Evolutionary conservation across 2,797 vertebrate genomes (phyloP), one percentile per base, ranked within the genome.

Genomic region (Octomys mimax): DNA sequence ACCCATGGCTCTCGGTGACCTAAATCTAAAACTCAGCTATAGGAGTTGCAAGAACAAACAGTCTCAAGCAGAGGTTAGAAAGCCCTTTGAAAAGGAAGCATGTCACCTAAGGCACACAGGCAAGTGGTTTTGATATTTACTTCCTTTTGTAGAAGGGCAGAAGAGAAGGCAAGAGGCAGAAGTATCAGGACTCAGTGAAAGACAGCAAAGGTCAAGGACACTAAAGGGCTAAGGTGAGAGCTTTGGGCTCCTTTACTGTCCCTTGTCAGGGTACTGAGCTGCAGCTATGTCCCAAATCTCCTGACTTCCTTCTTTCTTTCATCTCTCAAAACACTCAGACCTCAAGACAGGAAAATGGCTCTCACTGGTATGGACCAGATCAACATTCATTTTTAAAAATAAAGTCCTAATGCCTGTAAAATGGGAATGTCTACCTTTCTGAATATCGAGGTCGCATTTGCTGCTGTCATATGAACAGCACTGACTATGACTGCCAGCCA

Each of bases 211-310:
- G 52, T 66, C 70, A 61, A 64, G 70, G 77, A 3, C 18, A 6
- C 42, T 19, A 4, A 6, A 0, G 13, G 83, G 57, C 77, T 16
- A 6, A 49, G 2, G 42, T 0, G 0, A 13, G 57, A 33, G 28
- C 7, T 6, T 3, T 18, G 61, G n/a, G 52, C 13, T 31, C 2
- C 10, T 31, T 24, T 33, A 31, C 83, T 36, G 59, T 39, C 59
- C 39, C 7, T 19, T 18, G 77, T n/a, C 16, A 3, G 31, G 11
- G 11, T 0, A 7, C 71, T 21, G 5, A 80, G 59, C 36, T 70
- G 52, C 83, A 46, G 39, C 5, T 24, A 8, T 70, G 73, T 19
- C 49, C 12, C 49, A 18, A 5, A 36, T 42, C 64, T 62, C 59
- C 13, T 77, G 42, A 89, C 49, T 80, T 91, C 87, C 18, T 84